These are phyloP conservation scores for Meles meles DNA, from an alignment of 2,113 vertebrate species.

Conservation along the genomic window DNA sequence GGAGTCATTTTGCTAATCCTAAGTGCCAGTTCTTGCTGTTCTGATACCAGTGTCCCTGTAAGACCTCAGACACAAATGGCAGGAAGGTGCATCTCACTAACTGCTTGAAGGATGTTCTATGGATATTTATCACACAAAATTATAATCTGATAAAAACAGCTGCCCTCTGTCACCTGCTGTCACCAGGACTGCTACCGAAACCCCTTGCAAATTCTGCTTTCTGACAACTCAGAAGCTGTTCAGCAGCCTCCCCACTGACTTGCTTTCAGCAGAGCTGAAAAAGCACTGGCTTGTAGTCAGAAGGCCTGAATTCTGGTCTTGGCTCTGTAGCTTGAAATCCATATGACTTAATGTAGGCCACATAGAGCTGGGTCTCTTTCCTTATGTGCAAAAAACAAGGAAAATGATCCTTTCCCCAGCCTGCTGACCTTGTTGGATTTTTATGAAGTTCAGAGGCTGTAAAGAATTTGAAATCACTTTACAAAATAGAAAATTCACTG, in stretches of 20 bases:
- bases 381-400: neutral
- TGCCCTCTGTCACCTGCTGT: constrained; percentile 35
- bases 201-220: neutral
- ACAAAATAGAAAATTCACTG: neutral
- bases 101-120: constrained; percentile 34
- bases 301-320: constrained; percentile 11
- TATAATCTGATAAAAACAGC: constrained; percentile 42
- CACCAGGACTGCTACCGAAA: neutral
- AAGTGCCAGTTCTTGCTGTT: neutral
- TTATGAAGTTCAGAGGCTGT: neutral
- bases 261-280: neutral
- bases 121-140: neutral
- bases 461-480: constrained; percentile 14
- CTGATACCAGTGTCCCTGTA: neutral
- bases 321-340: neutral
- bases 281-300: neutral
- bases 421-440: neutral
- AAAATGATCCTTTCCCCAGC: neutral
- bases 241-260: neutral
- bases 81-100: neutral
- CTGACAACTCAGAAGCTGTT: constrained; percentile 22
- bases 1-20: constrained; percentile 34
- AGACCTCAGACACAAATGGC: neutral
- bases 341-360: neutral
- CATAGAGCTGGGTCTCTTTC: neutral